These are phyloP conservation scores for Armadillidium nasatum DNA, from an alignment of 1,140 invertebrate genomes.

Conservation along the genomic window DNA sequence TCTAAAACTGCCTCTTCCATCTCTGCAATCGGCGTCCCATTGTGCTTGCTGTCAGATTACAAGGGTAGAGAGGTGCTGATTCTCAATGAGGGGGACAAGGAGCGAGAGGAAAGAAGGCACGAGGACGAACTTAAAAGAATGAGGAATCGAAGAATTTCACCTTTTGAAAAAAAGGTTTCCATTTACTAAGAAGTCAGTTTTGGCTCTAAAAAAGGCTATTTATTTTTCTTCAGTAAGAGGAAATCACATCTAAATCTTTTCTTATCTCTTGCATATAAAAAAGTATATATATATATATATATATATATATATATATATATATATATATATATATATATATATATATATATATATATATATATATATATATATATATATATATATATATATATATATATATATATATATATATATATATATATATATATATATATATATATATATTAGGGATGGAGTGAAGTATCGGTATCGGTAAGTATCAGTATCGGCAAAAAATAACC, in stretches of 20 bases:
- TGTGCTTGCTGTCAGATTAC: conserved; percentile 3
- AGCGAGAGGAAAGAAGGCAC: background rate
- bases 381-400: conserved; percentile 14
- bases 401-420: too few species aligned
- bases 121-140: background rate
- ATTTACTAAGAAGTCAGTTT: background rate
- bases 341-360: background rate
- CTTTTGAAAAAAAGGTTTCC: background rate
- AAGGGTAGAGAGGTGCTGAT: background rate
- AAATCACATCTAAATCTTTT: background rate
- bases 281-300: background rate
- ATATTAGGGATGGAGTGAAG: too few species aligned
- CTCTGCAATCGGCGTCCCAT: background rate
- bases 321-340: conserved; percentile 14
- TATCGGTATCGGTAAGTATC: too few species aligned
- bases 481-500: too few species aligned
- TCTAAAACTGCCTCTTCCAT: background rate
- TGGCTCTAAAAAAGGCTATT: background rate
- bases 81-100: background rate
- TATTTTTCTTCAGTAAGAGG: background rate
- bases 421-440: too few species aligned
- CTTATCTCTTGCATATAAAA: background rate
- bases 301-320: conserved; percentile 14
- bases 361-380: conserved; percentile 3
- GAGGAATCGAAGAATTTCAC: background rate